Percentiles rank a stretch among this genome's conserved stretches.
These are phyloP conservation scores for Pogonus chalceus DNA, from an alignment of 1,140 invertebrate species.

Conservation along the genomic window DNA sequence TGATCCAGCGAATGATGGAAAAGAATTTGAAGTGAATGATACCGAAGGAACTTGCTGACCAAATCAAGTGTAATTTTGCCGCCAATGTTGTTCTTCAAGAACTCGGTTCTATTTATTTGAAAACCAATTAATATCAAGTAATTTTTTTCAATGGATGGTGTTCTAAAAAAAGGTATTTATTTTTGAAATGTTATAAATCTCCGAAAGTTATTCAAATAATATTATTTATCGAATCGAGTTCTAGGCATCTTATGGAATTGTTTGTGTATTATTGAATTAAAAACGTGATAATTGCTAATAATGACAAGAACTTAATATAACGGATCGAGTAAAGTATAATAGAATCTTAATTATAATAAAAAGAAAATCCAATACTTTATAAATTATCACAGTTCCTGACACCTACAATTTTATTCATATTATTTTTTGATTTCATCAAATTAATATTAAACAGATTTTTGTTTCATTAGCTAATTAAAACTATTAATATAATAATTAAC, in stretches of 20 bases:
- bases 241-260: constrained; percentile 1
- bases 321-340: no score
- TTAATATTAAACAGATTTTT: no score
- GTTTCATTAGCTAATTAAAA: no score
- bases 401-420: background rate
- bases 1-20: constrained; percentile 36
- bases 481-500: no score
- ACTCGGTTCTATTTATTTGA: background rate
- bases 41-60: constrained; percentile 34
- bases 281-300: background rate
- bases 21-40: constrained; percentile 40
- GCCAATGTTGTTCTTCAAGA: constrained; percentile 8
- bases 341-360: no score
- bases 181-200: background rate
- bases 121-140: constrained; percentile 7
- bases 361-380: background rate
- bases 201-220: background rate
- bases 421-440: no score
- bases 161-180: background rate
- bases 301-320: background rate
- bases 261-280: constrained; percentile 3
- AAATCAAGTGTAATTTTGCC: constrained; percentile 8
- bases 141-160: constrained; percentile 14
- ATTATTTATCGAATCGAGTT: background rate
- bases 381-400: background rate